Evolutionary conservation across 2,888 invertebrate species (phyloP), one percentile per base, ranked within the genome.

Genomic region (Sphaerophoria taeniata): DNA sequence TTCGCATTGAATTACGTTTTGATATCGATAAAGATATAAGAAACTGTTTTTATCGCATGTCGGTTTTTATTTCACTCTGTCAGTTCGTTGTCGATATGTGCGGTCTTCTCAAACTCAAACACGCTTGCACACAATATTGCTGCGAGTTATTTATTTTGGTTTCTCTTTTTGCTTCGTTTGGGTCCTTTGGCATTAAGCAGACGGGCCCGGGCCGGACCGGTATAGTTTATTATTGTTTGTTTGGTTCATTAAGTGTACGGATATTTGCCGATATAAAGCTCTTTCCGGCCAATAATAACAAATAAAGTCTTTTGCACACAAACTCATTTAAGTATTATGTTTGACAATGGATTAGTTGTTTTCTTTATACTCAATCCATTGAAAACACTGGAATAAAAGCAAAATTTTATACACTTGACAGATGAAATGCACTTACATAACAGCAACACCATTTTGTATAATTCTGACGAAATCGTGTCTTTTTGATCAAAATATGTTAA

Each of bases 241-340:
- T 72, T 75, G 58, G 51, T 51, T 75, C 75, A 65, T 76, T 81
- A 76, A 67, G 60, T 67, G 60, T 67, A 55, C 16, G 65, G 24
- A 81, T 81, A 70, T 81, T 71, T 56, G 60, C 67, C 67, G 43
- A 71, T 75, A 81, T 75, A 81, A 36, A 81, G 53, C 65, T 63
- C 56, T 63, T 47, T 36, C 39, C 70, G 39, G 33, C 31, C 31
- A 55, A 47, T 51, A 51, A 43, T 31, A 63, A 49, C 34, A 65
- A 65, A 65, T 11, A 49, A 33, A 49, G 33, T 51, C 16, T 9
- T 14, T 16, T 12, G 47, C 31, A 34, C 33, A 45, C 43, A 16
- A 53, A 14, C 11, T 12, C n/a, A n/a, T n/a, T 39, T 16, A 49
- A 12, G 58, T 79, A 12, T 60, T 60, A 65, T 65, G 34, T 43